Evolutionary conservation across 2,113 vertebrate genomes (phyloP), one percentile per base, ranked within the genome.

Genomic region (Ranitomeya imitator): DNA sequence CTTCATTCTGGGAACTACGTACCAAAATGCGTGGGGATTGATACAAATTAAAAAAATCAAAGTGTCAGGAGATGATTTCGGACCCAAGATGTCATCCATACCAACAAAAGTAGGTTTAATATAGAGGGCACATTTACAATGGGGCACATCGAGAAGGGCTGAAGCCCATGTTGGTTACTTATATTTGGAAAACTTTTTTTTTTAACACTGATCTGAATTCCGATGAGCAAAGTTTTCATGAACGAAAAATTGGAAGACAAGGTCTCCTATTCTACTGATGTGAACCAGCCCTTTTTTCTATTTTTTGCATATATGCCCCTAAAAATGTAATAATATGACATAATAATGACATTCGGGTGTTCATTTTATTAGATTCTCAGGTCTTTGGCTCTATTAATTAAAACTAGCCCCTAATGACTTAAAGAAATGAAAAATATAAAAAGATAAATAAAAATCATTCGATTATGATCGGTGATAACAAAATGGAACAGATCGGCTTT

Each of bases 401-500:
- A 84, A 84, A 84, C 71, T 88, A 54, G 69, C 69, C 81, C 31
- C 69, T 23, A 21, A 23, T 77, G 79, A 26, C 67, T 37, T 18
- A 67, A 60, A 45, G 51, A 82, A 63, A 45, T 1, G 26, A 31
- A 31, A 31, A 31, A 31, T 31, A 31, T 31, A 31, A 31, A 1
- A 31, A 31, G 26, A 31, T n/a, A 67, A 80, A 80, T 26, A 23
- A 51, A 77, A 3, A 37, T n/a, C 15, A 54, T 23, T 14, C 23
- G 67, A 83, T 65, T 37, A 26, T 67, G 5, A 71, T 88, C 8
- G 60, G 55, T 52, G 54, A 83, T 88, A 88, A 59, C 69, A 83
- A 77, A 88, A 77, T 31, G 86, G 57, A 74, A 55, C 59, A 77
- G 87, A 84, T 77, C 73, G 54, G 69, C 80, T 83, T 88, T 76